A percentile compares a stretch with the other conserved stretches of the same genome.
phyloP scores from a whole-genome alignment of 1,140 invertebrate genomes.

The Saxidomus purpurata region DNA sequence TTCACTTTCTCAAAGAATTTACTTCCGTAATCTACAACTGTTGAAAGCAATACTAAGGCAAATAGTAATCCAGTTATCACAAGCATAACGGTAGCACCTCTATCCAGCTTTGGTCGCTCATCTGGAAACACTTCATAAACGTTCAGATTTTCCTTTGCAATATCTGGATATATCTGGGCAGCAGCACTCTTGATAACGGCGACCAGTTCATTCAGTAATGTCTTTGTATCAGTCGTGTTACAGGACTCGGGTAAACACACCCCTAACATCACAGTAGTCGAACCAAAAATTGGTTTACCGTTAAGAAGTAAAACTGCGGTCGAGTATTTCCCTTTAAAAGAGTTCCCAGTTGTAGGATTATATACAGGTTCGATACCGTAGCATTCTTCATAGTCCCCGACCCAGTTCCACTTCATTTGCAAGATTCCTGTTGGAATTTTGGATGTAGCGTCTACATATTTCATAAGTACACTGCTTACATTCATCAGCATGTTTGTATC shows the following conservation, averaged over 20 bases:
- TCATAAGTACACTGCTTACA: not conserved
- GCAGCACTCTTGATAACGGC: not conserved
- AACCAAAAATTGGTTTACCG: slow-evolving; percentile 35
- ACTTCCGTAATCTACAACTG: slow-evolving; percentile 27
- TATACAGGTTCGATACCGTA: not conserved
- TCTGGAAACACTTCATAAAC: not conserved
- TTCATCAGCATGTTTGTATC: not conserved
- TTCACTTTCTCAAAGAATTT: slow-evolving; percentile 85
- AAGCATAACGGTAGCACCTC: not conserved
- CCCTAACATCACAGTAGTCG: slow-evolving; percentile 24
- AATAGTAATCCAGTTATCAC: not conserved
- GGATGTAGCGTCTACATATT: slow-evolving; percentile 31
- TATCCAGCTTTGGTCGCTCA: not conserved
- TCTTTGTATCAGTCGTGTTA: slow-evolving; percentile 20
- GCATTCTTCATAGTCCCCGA: slow-evolving; percentile 60
- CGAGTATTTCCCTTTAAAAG: slow-evolving; percentile 35
- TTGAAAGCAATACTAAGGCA: not conserved
- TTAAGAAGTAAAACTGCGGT: not conserved
- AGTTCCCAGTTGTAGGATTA: slow-evolving; percentile 18
- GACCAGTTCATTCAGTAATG: not conserved
- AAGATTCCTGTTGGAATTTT: slow-evolving; percentile 58
- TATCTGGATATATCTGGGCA: not conserved
- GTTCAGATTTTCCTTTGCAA: not conserved
- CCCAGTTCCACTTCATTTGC: slow-evolving; percentile 57
- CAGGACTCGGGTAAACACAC: slow-evolving; percentile 64